A percentile compares a stretch with the other conserved stretches of the same genome.
phyloP scores from a whole-genome alignment of 2,888 invertebrate species.

The Polyommatus iphigenia region DNA sequence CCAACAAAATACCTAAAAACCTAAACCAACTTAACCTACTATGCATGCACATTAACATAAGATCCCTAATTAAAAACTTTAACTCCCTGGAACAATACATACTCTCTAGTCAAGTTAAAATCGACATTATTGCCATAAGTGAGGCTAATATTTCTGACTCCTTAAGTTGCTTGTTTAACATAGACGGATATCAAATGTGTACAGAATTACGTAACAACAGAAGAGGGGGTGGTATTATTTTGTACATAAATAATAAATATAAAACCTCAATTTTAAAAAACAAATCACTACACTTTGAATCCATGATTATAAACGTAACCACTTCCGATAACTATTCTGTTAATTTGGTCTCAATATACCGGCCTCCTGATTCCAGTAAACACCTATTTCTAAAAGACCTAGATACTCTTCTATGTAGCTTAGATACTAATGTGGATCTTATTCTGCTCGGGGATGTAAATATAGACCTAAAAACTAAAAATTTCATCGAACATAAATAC shows the following conservation, averaged over 20 bases:
- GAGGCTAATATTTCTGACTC: slow-evolving; percentile 40
- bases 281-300: slow-evolving; percentile 37
- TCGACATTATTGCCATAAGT: slow-evolving; percentile 39
- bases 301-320: not conserved
- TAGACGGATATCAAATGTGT: slow-evolving; percentile 43
- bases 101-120: not conserved
- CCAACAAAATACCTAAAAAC: slow-evolving; percentile 29
- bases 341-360: not conserved
- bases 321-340: not conserved
- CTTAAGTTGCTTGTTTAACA: slow-evolving; percentile 38
- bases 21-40: not conserved
- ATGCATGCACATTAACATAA: not conserved
- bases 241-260: slow-evolving; percentile 35
- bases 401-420: too few species aligned
- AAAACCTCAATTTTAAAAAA: slow-evolving; percentile 32
- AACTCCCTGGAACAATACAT: not conserved
- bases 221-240: slow-evolving; percentile 41
- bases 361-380: not conserved
- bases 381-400: too few species aligned
- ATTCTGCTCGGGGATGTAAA: too few species aligned
- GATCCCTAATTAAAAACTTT: slow-evolving; percentile 7
- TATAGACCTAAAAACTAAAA: too few species aligned
- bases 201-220: slow-evolving; percentile 37
- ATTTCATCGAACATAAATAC: too few species aligned
- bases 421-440: too few species aligned